Percentiles rank a stretch among this genome's conserved stretches.
These are phyloP conservation scores for Cataglyphis albicans DNA, from an alignment of 2,888 invertebrate species.

Conservation along the genomic window DNA sequence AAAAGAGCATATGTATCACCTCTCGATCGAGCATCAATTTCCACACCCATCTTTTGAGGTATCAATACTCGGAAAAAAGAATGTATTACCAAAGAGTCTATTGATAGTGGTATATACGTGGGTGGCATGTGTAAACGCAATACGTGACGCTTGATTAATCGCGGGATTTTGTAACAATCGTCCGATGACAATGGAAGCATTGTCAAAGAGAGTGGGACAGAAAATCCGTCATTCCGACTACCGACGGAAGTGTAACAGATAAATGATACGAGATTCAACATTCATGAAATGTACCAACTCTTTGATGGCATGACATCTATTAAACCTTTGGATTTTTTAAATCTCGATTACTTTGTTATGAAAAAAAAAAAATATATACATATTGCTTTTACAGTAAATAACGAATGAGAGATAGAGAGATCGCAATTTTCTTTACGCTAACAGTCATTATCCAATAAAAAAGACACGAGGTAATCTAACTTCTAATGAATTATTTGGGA, in stretches of 20 bases:
- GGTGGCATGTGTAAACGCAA: slow-evolving; percentile 48
- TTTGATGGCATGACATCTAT: neutral
- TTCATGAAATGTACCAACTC: neutral
- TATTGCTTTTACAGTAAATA: neutral
- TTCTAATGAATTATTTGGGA: slow-evolving; percentile 23
- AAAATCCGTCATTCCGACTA: slow-evolving; percentile 10
- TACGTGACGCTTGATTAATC: slow-evolving; percentile 54
- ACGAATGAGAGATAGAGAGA: neutral
- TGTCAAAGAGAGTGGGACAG: slow-evolving; percentile 22
- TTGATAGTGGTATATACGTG: slow-evolving; percentile 53
- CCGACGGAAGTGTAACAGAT: neutral
- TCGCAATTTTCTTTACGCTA: slow-evolving; percentile 1
- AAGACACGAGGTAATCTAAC: neutral
- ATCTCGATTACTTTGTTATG: neutral
- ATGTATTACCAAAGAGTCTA: slow-evolving; percentile 61
- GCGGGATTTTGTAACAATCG: slow-evolving; percentile 63
- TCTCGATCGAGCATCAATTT: slow-evolving; percentile 7
- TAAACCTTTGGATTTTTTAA: neutral
- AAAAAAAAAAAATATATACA: neutral
- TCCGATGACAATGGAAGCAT: slow-evolving; percentile 14
- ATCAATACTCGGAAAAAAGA: neutral
- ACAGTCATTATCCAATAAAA: neutral
- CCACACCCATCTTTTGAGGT: neutral
- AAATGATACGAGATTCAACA: neutral
- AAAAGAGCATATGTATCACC: neutral